Evolutionary conservation across 2,797 vertebrate species (phyloP).

Genomic region (Rhynchonycteris naso): DNA sequence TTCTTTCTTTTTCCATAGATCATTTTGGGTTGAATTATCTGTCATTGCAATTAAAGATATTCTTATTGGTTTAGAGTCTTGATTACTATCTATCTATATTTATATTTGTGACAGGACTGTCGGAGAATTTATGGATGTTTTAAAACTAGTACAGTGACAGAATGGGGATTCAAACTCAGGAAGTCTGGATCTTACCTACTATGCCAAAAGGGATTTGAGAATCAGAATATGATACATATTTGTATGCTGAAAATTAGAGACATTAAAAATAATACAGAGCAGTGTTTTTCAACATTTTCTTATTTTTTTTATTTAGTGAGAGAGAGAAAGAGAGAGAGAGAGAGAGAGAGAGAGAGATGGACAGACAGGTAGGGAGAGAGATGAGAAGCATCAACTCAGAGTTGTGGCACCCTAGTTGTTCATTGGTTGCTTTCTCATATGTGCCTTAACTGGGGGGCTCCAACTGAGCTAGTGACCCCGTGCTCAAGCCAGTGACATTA

Average conservation of each 20-base stretch:
- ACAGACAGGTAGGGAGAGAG: too few relatives aligned
- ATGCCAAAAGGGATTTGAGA: not conserved
- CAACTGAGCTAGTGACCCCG: too few relatives aligned
- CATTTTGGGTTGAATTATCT: slow-evolving; percentile 13
- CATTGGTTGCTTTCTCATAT: too few relatives aligned
- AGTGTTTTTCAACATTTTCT: not conserved
- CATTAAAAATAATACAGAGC: not conserved
- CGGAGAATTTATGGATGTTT: too few relatives aligned
- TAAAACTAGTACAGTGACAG: not conserved
- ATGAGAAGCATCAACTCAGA: too few relatives aligned
- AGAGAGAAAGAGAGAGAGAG: too few relatives aligned
- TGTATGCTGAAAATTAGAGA: not conserved
- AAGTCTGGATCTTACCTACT: not conserved
- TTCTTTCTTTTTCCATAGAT: not conserved
- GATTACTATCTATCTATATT: not conserved
- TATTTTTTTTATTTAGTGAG: too few relatives aligned
- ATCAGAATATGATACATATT: not conserved
- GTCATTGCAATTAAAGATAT: not conserved
- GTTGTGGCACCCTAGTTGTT: too few relatives aligned
- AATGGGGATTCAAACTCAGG: not conserved
- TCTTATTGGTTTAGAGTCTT: not conserved
- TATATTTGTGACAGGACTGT: not conserved
- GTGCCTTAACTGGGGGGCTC: too few relatives aligned
- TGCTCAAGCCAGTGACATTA: too few relatives aligned
- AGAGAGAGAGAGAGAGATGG: too few relatives aligned